Conservation (phyloP, 2,888 invertebrate genomes). For the Metacarcinus magister region DNA sequence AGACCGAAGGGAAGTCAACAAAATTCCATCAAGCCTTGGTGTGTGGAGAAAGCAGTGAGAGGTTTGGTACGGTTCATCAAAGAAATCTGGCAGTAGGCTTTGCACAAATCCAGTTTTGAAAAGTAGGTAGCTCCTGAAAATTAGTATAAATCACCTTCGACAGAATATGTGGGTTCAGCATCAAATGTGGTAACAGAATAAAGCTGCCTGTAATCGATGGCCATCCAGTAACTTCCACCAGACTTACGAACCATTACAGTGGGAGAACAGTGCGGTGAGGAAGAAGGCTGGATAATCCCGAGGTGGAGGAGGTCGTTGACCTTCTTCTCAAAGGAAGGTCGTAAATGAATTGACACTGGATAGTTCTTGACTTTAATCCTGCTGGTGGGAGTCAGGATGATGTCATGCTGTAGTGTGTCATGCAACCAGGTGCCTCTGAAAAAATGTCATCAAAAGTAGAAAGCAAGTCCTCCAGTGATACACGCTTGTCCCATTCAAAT, state of each 20-base stretch:
- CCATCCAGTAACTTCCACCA: not conserved
- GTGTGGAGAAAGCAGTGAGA: conserved; percentile 59
- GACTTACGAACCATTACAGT: not conserved
- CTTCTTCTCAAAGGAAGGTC: not conserved
- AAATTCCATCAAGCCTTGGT: conserved; percentile 59
- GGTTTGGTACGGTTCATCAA: not conserved
- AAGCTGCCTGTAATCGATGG: not conserved
- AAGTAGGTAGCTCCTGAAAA: conserved; percentile 56
- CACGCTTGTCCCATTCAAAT: not conserved
- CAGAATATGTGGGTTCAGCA: not conserved
- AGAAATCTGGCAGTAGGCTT: conserved; percentile 55
- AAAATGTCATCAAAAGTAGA: not conserved
- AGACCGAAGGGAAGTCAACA: conserved; percentile 55
- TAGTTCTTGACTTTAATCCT: not conserved
- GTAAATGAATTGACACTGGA: not conserved
- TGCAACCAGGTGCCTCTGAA: conserved; percentile 34
- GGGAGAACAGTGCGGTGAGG: not conserved
- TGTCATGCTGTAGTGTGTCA: not conserved
- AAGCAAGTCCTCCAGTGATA: not conserved
- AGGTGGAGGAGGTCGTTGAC: not conserved
- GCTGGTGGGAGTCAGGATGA: not conserved
- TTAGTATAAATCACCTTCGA: conserved; percentile 55
- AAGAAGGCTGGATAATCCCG: not conserved
- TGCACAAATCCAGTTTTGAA: conserved; percentile 52
- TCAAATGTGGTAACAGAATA: conserved; percentile 26